Base-by-base conservation (phyloP, 2,797 vertebrate species). In the Megalops cyprinoides region DNA sequence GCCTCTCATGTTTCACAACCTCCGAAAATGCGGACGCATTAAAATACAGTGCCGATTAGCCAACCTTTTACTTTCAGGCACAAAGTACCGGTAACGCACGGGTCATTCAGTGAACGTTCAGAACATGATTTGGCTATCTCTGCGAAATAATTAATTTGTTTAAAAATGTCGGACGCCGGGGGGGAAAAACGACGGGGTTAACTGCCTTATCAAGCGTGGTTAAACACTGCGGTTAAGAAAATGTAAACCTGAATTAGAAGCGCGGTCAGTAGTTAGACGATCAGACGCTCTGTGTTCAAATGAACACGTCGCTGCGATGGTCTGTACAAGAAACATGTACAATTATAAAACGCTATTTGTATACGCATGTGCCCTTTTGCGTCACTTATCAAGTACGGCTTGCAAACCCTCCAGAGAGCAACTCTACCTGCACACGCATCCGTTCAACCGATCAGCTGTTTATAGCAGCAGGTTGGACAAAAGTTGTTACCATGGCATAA, bases 1-100 rank as follows among this genome's bases (percentile, higher is more conserved):
- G 49, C 3, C 44, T 82, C 55, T 88, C 53, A 20, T 3, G 56
- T 85, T 86, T 79, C 82, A 84, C 75, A 78, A 51, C 31, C 39
- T 49, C 6, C 81, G 62, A 44, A 49, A 69, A 83, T n/a, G 34
- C 69, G 31, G 67, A 80, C 75, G 25, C 37, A 53, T 65, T 31
- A 55, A 58, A 74, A 74, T 39, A 55, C 56, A 34, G 39, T 2
- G 58, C 28, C 31, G 53, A 80, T 42, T 7, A 75, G 48, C 73
- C 14, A 31, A 25, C 73, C 62, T 60, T 85, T 67, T 44, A 84
- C 77, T 79, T 78, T 65, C 53, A 56, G 48, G 44, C n/a, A 28
- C n/a, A 69, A n/a, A 18, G 82, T 42, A n/a, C 18, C 9, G 8
- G 42, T 42, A 20, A 39, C 20, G 74, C 5, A 15, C 37, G 48